These are phyloP conservation scores for Betta splendens DNA, from an alignment of 2,797 vertebrate genomes.

Conservation along the genomic window DNA sequence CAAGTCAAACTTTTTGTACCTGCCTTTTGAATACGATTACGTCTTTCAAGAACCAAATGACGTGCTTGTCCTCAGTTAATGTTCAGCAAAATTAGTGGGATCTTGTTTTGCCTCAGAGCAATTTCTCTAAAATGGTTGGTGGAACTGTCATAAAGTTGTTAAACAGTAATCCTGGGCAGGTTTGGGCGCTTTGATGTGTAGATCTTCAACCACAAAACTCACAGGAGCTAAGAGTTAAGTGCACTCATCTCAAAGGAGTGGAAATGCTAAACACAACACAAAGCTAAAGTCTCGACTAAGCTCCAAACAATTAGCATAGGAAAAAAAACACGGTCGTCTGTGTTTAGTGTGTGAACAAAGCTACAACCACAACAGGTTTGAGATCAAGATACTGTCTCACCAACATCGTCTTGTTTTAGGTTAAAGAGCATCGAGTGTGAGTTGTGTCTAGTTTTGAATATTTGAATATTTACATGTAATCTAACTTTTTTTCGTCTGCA, in stretches of 20 bases:
- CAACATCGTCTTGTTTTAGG: too few species aligned
- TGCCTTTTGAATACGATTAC: neutral
- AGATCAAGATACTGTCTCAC: too few species aligned
- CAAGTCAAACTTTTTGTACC: neutral
- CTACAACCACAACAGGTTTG: neutral
- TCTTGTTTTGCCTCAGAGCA: constrained; percentile 24
- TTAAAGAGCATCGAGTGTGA: too few species aligned
- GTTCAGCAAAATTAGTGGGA: constrained; percentile 42
- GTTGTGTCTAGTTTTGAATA: too few species aligned
- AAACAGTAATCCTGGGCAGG: constrained; percentile 72
- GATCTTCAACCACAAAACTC: constrained; percentile 54
- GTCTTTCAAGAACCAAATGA: neutral
- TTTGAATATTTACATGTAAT: too few species aligned
- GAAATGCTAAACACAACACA: constrained; percentile 28
- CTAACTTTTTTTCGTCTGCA: neutral
- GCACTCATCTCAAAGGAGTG: constrained; percentile 17
- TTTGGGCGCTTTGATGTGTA: constrained; percentile 59
- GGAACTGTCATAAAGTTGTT: constrained; percentile 65
- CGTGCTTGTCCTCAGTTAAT: constrained; percentile 54
- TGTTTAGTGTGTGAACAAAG: neutral
- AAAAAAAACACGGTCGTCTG: neutral
- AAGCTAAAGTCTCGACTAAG: neutral
- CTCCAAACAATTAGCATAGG: neutral
- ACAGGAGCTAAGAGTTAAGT: constrained; percentile 15
- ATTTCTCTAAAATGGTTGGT: constrained; percentile 42